phyloP scores from a whole-genome alignment of 2,113 vertebrate species.

The Periophthalmus modestus region DNA sequence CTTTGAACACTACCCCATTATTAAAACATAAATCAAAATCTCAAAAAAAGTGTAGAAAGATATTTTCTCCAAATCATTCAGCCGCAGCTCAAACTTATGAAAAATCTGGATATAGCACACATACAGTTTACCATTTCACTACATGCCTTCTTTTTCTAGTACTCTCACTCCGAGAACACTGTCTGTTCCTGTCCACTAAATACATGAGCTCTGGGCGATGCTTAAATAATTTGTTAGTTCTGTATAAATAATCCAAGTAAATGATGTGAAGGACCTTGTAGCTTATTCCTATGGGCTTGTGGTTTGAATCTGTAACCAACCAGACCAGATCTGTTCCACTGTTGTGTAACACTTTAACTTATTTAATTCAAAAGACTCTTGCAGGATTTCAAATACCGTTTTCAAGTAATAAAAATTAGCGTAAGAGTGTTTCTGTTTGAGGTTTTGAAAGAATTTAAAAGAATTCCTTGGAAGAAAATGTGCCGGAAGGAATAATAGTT shows the following conservation, averaged over 20 bases:
- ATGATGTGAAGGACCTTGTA: conserved; percentile 16
- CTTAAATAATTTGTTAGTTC: conserved; percentile 46
- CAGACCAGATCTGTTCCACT: conserved; percentile 32
- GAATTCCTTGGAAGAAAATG: conserved; percentile 31
- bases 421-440: conserved; percentile 25
- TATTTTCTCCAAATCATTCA: too few relatives aligned
- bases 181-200: conserved; percentile 16
- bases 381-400: conserved; percentile 67
- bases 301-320: conserved; percentile 22
- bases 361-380: conserved; percentile 40
- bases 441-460: conserved; percentile 26
- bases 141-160: neutral
- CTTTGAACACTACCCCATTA: too few relatives aligned
- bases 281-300: conserved; percentile 3
- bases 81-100: too few relatives aligned
- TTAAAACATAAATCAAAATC: too few relatives aligned
- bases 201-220: conserved; percentile 7
- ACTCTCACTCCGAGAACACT: neutral
- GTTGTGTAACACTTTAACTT: conserved; percentile 11
- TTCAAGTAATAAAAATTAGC: conserved; percentile 65
- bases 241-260: conserved; percentile 40
- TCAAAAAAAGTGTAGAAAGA: too few relatives aligned
- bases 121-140: neutral
- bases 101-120: neutral
- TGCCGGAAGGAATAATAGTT: conserved; percentile 52